These are phyloP conservation scores for Pedionomus torquatus DNA, from an alignment of 2,113 vertebrate species.

Conservation along the genomic window DNA sequence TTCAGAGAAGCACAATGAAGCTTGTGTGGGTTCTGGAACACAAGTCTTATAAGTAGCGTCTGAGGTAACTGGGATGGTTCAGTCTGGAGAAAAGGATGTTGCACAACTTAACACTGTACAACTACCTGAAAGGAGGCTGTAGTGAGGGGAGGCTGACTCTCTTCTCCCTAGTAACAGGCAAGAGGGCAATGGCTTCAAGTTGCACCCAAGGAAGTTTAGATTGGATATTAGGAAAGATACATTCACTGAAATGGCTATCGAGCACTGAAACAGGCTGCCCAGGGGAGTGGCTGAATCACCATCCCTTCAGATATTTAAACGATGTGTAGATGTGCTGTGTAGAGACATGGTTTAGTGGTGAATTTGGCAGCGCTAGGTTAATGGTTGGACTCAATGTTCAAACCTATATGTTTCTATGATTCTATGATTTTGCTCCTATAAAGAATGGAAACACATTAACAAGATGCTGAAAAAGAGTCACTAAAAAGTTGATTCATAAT, in stretches of 20 bases:
- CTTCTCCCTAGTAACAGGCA: not conserved
- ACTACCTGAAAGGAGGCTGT: not conserved
- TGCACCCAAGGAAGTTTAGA: not conserved
- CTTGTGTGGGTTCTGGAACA: not conserved
- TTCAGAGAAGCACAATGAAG: not conserved
- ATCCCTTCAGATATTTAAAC: not conserved
- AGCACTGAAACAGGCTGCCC: not conserved
- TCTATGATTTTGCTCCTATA: not conserved
- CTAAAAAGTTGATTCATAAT: not conserved
- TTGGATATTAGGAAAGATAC: not conserved
- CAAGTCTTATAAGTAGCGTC: fast-evolving
- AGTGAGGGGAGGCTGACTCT: fast-evolving
- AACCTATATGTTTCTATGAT: not conserved
- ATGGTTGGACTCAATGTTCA: fast-evolving
- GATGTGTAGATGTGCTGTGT: fast-evolving
- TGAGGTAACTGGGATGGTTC: not conserved
- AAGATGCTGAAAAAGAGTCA: not conserved
- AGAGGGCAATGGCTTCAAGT: fast-evolving
- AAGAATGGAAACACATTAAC: not conserved
- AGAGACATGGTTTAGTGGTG: not conserved
- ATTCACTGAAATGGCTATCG: not conserved
- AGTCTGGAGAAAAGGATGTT: not conserved
- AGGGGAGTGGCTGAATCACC: not conserved
- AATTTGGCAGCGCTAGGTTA: not conserved
- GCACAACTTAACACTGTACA: fast-evolving